These are phyloP conservation scores for Mesoligia furuncula DNA, from an alignment of 2,888 invertebrate genomes.

Conservation along the genomic window DNA sequence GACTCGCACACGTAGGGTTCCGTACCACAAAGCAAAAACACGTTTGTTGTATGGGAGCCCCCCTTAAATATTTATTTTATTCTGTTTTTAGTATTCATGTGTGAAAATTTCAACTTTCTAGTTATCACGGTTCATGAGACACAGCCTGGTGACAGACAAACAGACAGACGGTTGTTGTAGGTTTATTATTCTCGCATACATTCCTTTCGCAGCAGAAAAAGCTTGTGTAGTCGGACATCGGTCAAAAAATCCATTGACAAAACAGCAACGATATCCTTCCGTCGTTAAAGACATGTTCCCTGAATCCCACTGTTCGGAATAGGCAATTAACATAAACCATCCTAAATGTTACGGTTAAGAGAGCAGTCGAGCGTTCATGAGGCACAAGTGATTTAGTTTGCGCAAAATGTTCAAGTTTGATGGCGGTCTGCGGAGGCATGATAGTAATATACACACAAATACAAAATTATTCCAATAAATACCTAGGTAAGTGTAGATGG, in stretches of 20 bases:
- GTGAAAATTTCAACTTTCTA: too few relatives aligned
- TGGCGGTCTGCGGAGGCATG: neutral
- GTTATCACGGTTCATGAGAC: too few relatives aligned
- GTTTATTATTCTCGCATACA: neutral
- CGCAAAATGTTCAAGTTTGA: neutral
- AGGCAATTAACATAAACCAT: slow-evolving; percentile 12
- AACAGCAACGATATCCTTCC: slow-evolving; percentile 2
- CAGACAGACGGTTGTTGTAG: too few relatives aligned
- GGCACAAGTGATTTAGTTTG: slow-evolving; percentile 25
- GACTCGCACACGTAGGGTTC: too few relatives aligned
- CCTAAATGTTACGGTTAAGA: slow-evolving; percentile 44
- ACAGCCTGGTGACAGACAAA: too few relatives aligned
- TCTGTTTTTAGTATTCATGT: too few relatives aligned
- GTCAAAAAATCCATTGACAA: slow-evolving; percentile 22
- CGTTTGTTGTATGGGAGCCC: too few relatives aligned
- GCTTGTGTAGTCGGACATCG: neutral
- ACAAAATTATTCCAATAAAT: neutral
- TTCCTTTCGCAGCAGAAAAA: neutral
- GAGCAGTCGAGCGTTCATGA: slow-evolving; percentile 10
- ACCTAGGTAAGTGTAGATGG: neutral
- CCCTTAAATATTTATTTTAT: too few relatives aligned
- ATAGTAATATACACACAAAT: neutral
- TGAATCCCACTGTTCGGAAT: neutral
- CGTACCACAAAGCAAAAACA: too few relatives aligned
- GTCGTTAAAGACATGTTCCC: neutral